These are phyloP conservation scores for Neocloeon triangulifer DNA, from an alignment of 1,140 invertebrate genomes.

Conservation along the genomic window DNA sequence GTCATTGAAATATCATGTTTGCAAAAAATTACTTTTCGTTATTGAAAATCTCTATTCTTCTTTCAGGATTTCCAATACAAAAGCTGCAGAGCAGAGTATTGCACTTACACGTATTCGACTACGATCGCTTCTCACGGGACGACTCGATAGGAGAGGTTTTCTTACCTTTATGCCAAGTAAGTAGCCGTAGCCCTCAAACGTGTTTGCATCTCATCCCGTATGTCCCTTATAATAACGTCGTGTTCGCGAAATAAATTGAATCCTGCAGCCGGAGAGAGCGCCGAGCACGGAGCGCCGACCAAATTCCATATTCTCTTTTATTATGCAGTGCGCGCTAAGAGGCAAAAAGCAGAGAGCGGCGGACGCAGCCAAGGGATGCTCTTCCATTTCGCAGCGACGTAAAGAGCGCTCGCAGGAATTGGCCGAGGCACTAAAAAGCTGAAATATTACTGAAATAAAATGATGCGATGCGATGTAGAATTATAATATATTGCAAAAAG, in stretches of 20 bases:
- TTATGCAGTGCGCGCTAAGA: too few species aligned
- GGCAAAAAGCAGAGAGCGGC: too few species aligned
- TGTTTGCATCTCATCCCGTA: not conserved
- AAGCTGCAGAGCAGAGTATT: conserved; percentile 78
- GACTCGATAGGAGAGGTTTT: conserved; percentile 94
- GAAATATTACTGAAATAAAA: too few species aligned
- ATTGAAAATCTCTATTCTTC: too few species aligned
- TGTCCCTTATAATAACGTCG: not conserved
- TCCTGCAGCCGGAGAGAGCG: not conserved
- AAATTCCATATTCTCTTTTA: not conserved
- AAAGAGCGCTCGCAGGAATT: too few species aligned
- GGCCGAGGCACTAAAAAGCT: too few species aligned
- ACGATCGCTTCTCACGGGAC: conserved; percentile 83
- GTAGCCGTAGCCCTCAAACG: not conserved
- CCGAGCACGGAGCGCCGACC: not conserved
- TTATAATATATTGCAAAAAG: too few species aligned
- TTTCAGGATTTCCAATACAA: conserved; percentile 70
- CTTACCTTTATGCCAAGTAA: conserved; percentile 75
- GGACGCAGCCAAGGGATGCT: too few species aligned
- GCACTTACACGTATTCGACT: conserved; percentile 87
- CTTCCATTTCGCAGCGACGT: too few species aligned
- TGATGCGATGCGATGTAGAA: too few species aligned
- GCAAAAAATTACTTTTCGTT: conserved; percentile 6
- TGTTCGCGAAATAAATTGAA: too few species aligned
- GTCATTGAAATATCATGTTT: too few species aligned